Conservation (phyloP, 2,888 invertebrate genomes). For the Entomobrya multifasciata region DNA sequence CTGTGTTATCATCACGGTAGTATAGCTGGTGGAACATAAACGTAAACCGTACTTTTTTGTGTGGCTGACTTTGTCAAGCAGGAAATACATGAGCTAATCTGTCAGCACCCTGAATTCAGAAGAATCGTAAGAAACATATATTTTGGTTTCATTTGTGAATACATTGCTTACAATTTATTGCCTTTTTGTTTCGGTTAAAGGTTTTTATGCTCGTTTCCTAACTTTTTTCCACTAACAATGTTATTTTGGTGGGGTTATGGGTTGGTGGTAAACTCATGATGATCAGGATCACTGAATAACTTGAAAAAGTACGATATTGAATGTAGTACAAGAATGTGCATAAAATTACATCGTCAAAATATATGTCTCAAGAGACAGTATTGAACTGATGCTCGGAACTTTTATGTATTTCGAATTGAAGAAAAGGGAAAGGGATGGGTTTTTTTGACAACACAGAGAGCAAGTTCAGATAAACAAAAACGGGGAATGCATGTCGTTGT, state of each 20-base stretch:
- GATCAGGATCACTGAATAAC: slow-evolving; percentile 29
- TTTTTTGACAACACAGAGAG: slow-evolving; percentile 3
- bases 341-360: slow-evolving; percentile 23
- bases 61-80: slow-evolving; percentile 5
- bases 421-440: slow-evolving; percentile 1
- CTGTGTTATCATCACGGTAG: neutral
- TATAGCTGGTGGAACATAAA: too few species aligned
- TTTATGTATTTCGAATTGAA: too few species aligned
- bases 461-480: slow-evolving; percentile 60
- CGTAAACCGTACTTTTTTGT: neutral
- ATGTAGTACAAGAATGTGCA: neutral
- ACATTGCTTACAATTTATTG: neutral
- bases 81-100: slow-evolving; percentile 5
- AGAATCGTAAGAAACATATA: neutral
- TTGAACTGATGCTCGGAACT: too few species aligned
- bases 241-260: neutral
- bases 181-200: neutral
- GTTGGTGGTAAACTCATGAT: too few species aligned
- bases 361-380: too few species aligned
- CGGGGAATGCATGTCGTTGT: slow-evolving; percentile 26
- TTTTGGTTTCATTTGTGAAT: neutral
- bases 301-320: neutral
- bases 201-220: neutral
- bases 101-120: slow-evolving; percentile 33
- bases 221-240: neutral